Conservation (phyloP, 2,888 invertebrate species). For the Noctua comes region DNA sequence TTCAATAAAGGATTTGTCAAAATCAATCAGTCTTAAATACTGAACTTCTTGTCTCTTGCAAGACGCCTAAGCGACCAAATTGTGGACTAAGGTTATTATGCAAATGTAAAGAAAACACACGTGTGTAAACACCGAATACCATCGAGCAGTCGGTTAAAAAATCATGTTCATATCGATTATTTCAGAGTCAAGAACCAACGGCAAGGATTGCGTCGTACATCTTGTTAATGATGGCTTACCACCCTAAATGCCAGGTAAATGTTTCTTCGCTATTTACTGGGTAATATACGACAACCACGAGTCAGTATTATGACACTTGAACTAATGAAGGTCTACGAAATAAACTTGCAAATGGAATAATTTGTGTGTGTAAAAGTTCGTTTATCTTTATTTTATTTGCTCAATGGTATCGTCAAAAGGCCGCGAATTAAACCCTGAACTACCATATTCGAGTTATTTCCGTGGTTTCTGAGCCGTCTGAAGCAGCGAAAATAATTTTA, state of each 20-base stretch:
- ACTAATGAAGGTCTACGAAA: too few species aligned
- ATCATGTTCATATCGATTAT: neutral
- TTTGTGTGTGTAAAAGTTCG: neutral
- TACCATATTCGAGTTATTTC: conserved; percentile 48
- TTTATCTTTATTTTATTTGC: neutral
- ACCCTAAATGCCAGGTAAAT: conserved; percentile 59
- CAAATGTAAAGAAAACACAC: too few species aligned
- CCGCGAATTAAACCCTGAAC: conserved; percentile 76
- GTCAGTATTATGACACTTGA: too few species aligned
- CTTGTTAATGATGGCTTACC: conserved; percentile 84
- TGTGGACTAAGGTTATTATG: too few species aligned
- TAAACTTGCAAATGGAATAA: neutral
- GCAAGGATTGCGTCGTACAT: conserved; percentile 81
- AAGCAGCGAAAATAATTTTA: neutral
- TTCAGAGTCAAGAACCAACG: conserved; percentile 86
- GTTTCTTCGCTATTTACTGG: neutral
- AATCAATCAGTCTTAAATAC: too few species aligned
- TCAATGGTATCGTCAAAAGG: conserved; percentile 73
- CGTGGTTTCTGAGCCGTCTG: too few species aligned
- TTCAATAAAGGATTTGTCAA: too few species aligned
- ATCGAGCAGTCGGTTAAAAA: too few species aligned
- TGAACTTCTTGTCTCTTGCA: too few species aligned
- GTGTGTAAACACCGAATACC: too few species aligned
- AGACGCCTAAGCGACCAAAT: too few species aligned
- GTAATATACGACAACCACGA: too few species aligned